Evolutionary conservation across 2,113 vertebrate species (phyloP).

Genomic region (Crotalus helleri): DNA sequence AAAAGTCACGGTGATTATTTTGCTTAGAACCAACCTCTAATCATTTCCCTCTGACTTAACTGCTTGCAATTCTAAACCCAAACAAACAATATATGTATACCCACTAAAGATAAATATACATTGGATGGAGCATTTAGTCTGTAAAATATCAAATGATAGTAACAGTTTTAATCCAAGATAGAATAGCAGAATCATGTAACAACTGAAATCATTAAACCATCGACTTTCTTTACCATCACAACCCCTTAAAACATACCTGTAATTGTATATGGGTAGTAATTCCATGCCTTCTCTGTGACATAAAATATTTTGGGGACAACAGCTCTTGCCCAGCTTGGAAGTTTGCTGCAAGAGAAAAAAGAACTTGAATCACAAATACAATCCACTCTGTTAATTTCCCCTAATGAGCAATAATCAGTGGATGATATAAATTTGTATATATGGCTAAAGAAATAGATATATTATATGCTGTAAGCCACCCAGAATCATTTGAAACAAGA

Average conservation of each 20-base stretch:
- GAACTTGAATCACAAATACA: background rate
- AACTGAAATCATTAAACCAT: background rate
- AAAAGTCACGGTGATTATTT: background rate
- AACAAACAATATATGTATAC: background rate
- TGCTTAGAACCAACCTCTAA: background rate
- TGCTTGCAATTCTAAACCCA: background rate
- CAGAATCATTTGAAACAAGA: background rate
- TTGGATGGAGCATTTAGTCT: background rate
- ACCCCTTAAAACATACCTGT: constrained; percentile 79
- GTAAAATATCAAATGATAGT: background rate
- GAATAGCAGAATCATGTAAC: background rate
- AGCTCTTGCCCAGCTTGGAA: constrained; percentile 95
- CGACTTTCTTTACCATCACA: background rate
- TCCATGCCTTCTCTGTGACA: constrained; percentile 97
- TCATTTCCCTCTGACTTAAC: background rate
- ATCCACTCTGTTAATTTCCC: background rate
- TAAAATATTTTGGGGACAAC: constrained; percentile 99
- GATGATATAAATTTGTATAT: background rate
- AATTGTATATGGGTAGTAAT: constrained; percentile 97
- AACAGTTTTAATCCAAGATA: background rate
- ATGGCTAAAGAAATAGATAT: background rate
- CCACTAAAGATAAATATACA: background rate
- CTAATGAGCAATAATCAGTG: background rate
- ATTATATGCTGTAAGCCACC: background rate
- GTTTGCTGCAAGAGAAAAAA: constrained; percentile 80